Percentiles rank a stretch among this genome's conserved stretches.
Conservation (phyloP, 2,797 vertebrate species). For the Dallia pectoralis region DNA sequence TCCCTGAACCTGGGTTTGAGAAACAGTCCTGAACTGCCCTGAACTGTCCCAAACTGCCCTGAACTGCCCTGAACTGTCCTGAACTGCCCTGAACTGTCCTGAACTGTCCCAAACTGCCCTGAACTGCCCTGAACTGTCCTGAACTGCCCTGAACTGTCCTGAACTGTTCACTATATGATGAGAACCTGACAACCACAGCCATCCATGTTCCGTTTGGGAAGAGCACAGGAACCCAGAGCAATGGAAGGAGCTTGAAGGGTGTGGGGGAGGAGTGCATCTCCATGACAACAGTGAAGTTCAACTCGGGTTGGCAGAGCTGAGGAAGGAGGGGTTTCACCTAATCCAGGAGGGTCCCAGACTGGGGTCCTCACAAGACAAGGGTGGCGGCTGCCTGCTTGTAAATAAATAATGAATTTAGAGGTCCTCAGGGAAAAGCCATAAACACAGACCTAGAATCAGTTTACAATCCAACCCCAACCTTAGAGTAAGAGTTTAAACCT, state of each 20-base stretch:
- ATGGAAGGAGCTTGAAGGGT: slow-evolving; percentile 1
- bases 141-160: neutral
- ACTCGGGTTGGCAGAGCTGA: slow-evolving; percentile 35
- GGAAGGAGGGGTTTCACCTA: neutral
- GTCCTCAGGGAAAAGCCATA: neutral
- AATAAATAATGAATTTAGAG: slow-evolving; percentile 44
- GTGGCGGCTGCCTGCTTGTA: slow-evolving; percentile 42
- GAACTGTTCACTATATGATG: neutral
- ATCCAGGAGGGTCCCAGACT: slow-evolving; percentile 26
- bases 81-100: neutral
- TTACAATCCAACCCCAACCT: neutral
- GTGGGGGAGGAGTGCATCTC: slow-evolving; percentile 47
- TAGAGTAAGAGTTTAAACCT: neutral
- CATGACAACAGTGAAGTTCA: slow-evolving; percentile 67
- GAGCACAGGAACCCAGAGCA: slow-evolving; percentile 38
- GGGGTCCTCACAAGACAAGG: slow-evolving; percentile 32
- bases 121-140: neutral
- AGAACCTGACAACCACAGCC: slow-evolving; percentile 22
- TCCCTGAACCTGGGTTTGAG: no score
- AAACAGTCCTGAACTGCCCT: neutral
- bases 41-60: neutral
- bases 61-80: neutral
- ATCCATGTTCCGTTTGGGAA: slow-evolving; percentile 59
- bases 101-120: neutral
- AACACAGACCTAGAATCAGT: neutral